Evolutionary conservation across 2,888 invertebrate species (phyloP), one percentile per base, ranked within the genome.

Genomic region (Drosophila mulleri): DNA sequence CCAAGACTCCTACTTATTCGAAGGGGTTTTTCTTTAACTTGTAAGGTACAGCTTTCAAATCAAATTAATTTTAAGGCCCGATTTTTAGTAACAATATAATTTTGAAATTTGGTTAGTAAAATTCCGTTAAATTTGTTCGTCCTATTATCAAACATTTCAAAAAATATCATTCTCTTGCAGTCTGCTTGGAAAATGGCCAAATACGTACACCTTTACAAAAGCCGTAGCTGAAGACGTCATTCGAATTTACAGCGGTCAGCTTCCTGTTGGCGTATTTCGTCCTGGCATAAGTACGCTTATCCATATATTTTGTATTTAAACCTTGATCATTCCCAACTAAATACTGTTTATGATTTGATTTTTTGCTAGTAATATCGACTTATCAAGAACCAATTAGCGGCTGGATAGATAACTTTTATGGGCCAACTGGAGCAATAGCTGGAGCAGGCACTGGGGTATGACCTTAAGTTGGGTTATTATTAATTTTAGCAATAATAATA

Each of bases 351-450:
- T 29, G 2, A 9, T 7, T 16, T 39, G 37, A 26, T 11, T 42
- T 64, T 12, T 3, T 23, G 12, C 16, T 20, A 65, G 64, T 65
- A 2, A 65, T 65, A 18, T 65, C 64, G 1, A 65, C 48, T 2
- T 1, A 96, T 86, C 94, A 94, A 57, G 96, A 96, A 91, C 97
- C 97, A 0, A 93, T 96, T 0, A 93, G 95, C 75, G 97, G 97
- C 1, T 98, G 98, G 98, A 96, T 97, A 18, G 98, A 98, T 93
- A 98, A 98, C 89, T 94, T 97, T 83, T 98, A 98, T 90, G 98
- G 98, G 6, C 97, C 98, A 1, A 97, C 97, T 9, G 98, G 95
- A 0, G 94, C 94, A 45, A 95, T 95, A 76, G 94, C 96, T 14
- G 96, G 96, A 0, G 95, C 64, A 39, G 50, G 63, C 41, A 50